Conservation (phyloP, 2,113 vertebrate genomes). For the Austrofundulus limnaeus region DNA sequence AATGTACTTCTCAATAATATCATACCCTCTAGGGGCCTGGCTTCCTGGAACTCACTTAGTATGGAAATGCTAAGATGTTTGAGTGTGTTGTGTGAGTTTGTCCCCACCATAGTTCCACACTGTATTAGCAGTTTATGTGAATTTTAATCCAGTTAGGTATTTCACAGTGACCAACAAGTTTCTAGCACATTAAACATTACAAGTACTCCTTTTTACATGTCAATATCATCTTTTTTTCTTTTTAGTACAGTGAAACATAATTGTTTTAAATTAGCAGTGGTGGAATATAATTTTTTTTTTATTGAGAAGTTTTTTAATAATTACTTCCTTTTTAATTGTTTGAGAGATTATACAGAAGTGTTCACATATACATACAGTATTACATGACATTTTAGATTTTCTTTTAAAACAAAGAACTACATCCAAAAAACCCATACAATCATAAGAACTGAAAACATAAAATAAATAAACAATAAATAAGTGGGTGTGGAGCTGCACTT, state of each 20-base stretch:
- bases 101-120: slow-evolving; percentile 7
- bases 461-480: too few species aligned
- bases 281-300: too few species aligned
- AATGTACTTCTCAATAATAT: neutral
- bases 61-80: slow-evolving; percentile 21
- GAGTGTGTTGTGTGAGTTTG: slow-evolving; percentile 9
- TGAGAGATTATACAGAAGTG: too few species aligned
- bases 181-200: slow-evolving; percentile 25
- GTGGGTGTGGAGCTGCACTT: too few species aligned
- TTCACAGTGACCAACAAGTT: slow-evolving; percentile 65
- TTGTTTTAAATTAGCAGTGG: too few species aligned
- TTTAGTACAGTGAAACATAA: neutral
- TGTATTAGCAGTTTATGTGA: slow-evolving; percentile 26
- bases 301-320: too few species aligned
- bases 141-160: slow-evolving; percentile 71
- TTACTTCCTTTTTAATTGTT: too few species aligned
- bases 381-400: too few species aligned
- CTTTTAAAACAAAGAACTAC: too few species aligned
- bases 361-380: too few species aligned
- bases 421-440: too few species aligned
- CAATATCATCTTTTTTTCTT: neutral
- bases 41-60: slow-evolving; percentile 37
- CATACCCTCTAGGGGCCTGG: neutral
- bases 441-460: too few species aligned
- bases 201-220: neutral